Evolutionary conservation across 2,113 vertebrate species (phyloP).

Genomic region (Tyrannus savana): DNA sequence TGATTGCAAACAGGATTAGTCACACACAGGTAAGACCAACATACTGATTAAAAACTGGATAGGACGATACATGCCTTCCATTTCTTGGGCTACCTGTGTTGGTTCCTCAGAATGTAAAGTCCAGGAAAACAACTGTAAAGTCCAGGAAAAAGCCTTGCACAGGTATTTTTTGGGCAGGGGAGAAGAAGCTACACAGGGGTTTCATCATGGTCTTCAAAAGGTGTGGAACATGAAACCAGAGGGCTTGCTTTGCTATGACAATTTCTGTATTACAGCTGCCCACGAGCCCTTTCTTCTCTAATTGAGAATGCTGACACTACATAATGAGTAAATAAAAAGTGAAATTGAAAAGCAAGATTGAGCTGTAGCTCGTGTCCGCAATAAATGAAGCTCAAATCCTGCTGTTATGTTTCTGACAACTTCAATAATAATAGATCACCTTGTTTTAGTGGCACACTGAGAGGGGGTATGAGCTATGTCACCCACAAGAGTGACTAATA

Average conservation of each 20-base stretch:
- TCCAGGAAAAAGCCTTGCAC: not conserved
- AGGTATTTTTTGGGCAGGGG: not conserved
- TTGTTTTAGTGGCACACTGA: slow-evolving; percentile 40
- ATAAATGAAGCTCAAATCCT: not conserved
- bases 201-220: not conserved
- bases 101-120: not conserved
- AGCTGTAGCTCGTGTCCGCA: slow-evolving; percentile 5
- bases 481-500: slow-evolving; percentile 60
- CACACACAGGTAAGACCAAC: not conserved
- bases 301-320: slow-evolving; percentile 30
- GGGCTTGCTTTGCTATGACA: not conserved
- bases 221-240: not conserved
- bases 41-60: not conserved
- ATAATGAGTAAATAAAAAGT: slow-evolving; percentile 45
- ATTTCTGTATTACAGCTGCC: not conserved
- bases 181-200: not conserved
- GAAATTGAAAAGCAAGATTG: slow-evolving; percentile 33
- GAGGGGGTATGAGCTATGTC: slow-evolving; percentile 68
- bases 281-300: not conserved
- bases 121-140: not conserved
- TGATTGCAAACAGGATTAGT: slow-evolving; percentile 35
- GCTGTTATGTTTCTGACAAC: slow-evolving; percentile 15
- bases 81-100: not conserved
- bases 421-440: slow-evolving; percentile 61
- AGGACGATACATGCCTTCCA: not conserved